Evolutionary conservation across 2,888 invertebrate species (phyloP).

Genomic region (Odontomyia ornata): DNA sequence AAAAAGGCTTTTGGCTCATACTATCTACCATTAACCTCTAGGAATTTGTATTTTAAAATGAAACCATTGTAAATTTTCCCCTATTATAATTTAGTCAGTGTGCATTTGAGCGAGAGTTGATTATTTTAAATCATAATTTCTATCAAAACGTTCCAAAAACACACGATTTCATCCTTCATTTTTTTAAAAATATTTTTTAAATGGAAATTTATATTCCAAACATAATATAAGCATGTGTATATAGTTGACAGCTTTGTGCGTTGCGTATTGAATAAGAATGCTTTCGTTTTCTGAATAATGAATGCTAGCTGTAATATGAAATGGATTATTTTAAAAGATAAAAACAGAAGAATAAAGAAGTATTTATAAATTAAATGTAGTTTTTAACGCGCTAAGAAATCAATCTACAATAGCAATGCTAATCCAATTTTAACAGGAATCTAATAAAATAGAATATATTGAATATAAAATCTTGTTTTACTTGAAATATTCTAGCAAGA

Average conservation of each 20-base stretch:
- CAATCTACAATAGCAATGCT: neutral
- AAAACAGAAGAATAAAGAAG: slow-evolving; percentile 24
- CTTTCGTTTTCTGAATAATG: slow-evolving; percentile 16
- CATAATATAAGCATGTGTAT: neutral
- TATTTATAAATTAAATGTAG: slow-evolving; percentile 37
- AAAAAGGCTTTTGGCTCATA: neutral
- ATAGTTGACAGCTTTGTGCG: slow-evolving; percentile 26
- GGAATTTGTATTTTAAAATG: neutral
- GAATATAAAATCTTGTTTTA: neutral
- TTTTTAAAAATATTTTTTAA: neutral
- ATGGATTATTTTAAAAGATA: slow-evolving; percentile 6
- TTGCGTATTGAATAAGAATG: slow-evolving; percentile 18
- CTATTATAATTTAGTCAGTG: neutral
- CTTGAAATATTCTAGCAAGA: no score
- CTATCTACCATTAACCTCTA: neutral
- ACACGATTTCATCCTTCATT: neutral
- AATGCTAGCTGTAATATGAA: neutral
- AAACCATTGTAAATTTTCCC: neutral
- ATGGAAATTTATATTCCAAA: neutral
- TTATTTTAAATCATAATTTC: neutral
- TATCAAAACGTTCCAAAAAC: slow-evolving; percentile 14
- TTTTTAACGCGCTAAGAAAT: neutral
- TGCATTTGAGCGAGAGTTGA: neutral
- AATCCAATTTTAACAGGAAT: neutral
- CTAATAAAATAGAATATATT: slow-evolving; percentile 4